Evolutionary conservation across 2,797 vertebrate genomes (phyloP).

Genomic region (Chelon auratus): DNA sequence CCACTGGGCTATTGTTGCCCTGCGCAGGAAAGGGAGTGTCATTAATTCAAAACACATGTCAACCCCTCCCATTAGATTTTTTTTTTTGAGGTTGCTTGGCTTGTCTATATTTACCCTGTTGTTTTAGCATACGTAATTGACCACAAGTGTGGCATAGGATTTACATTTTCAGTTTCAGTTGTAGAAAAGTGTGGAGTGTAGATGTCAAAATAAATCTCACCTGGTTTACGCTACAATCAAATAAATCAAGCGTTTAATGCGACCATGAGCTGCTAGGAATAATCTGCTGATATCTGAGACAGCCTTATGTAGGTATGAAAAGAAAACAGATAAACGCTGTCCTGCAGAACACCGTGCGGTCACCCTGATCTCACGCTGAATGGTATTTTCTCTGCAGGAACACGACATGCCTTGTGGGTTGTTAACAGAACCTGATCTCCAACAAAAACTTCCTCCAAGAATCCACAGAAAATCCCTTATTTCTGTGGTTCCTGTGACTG

Average conservation of each 20-base stretch:
- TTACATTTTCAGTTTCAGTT: conserved; percentile 8
- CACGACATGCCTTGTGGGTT: conserved; percentile 48
- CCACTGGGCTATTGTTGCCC: conserved; percentile 32
- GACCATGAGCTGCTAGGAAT: background rate
- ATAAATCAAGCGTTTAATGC: background rate
- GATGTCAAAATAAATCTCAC: background rate
- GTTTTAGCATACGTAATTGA: conserved; percentile 23
- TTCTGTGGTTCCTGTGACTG: conserved; percentile 24
- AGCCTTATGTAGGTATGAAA: background rate
- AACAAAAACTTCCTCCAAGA: conserved; percentile 62
- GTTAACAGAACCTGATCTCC: conserved; percentile 54
- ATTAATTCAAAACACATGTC: conserved; percentile 73
- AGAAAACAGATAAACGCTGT: conserved; percentile 15
- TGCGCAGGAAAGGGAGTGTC: conserved; percentile 41
- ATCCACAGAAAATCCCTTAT: conserved; percentile 51
- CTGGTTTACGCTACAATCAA: conserved; percentile 1
- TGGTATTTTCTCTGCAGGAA: conserved; percentile 48
- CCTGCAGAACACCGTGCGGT: conserved; percentile 11
- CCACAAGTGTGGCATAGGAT: conserved; percentile 22
- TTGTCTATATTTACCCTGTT: conserved; percentile 42
- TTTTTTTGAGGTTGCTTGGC: conserved; percentile 45
- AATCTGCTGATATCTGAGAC: conserved; percentile 9
- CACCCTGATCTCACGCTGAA: conserved; percentile 39
- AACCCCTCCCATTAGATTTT: conserved; percentile 49
- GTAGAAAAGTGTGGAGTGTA: background rate